Base-by-base conservation (phyloP, 2,113 vertebrate species). In the Pseudopipra pipra region DNA sequence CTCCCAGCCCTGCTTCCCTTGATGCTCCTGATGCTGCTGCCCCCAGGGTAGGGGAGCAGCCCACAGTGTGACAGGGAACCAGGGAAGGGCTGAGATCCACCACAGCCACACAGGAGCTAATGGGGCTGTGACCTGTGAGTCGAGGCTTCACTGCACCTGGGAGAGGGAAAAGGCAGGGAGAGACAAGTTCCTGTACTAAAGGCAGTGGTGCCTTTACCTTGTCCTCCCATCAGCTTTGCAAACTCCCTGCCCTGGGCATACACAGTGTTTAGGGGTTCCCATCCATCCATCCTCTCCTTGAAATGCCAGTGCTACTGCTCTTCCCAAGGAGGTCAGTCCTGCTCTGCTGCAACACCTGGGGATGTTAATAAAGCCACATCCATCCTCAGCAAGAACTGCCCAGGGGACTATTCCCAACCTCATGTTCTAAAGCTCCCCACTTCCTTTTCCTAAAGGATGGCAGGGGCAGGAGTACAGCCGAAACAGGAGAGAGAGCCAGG, bases 11-110 rank as follows among this genome's bases (percentile, higher is more conserved):
- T 0, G 5, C 66, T 79, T 68, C 59, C 35, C 68, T 83, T 2
- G 1, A 23, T 0, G 0, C 43, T 68, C 59, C 66, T 3, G 0
- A 12, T 0, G 2, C 54, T 4, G 3, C 52, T 8, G 47, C 66
- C 72, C 58, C 74, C 3, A 2, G 39, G 58, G 78, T 47, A 47
- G 33, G n/a, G 63, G 43, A 86, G 61, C 68, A 84, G 72, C 77
- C 52, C 3, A 0, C 0, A 12, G 12, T 33, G 62, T 59, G 81
- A 78, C 82, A 71, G 0, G 0, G 47, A 83, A 51, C 72, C 65
- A 11, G 3, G 47, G 63, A 27, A 70, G 46, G 52, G 65, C 71
- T 25, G 51, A 54, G 85, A 62, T 15, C 59, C 39, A 8, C 9
- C 68, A 43, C 56, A 62, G 49, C 49, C 59, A 46, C 54, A 11